Conservation (phyloP, 2,113 vertebrate genomes). For the Dipodomys stephensi region DNA sequence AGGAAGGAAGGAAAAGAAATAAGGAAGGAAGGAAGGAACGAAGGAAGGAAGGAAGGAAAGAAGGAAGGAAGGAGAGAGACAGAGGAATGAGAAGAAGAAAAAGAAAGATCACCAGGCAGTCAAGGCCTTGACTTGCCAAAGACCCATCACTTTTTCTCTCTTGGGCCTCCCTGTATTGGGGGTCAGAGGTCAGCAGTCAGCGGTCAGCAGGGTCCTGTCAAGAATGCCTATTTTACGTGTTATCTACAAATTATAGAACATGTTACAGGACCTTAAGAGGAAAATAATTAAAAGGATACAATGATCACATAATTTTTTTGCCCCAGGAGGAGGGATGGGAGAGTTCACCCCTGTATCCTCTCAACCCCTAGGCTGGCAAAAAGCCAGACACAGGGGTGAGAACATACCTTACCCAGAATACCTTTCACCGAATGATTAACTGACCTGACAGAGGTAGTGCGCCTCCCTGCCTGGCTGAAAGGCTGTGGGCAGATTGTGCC, state of each 20-base stretch:
- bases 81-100: neutral
- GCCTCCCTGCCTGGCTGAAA: neutral
- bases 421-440: neutral
- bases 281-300: neutral
- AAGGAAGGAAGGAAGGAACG: no score
- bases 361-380: neutral
- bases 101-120: no score
- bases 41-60: no score
- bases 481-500: neutral
- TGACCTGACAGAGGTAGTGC: neutral
- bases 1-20: no score
- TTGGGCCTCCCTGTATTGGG: neutral
- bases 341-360: neutral
- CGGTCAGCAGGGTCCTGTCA: neutral
- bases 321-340: neutral
- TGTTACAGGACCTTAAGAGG: neutral
- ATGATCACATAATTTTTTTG: neutral
- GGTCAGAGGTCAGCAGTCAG: no score
- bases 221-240: neutral
- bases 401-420: constrained; percentile 32
- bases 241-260: neutral
- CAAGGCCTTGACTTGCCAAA: neutral
- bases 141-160: neutral
- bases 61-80: no score
- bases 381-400: neutral